Evolutionary conservation across 2,113 vertebrate species (phyloP).

Genomic region (Lucifuga dentata): DNA sequence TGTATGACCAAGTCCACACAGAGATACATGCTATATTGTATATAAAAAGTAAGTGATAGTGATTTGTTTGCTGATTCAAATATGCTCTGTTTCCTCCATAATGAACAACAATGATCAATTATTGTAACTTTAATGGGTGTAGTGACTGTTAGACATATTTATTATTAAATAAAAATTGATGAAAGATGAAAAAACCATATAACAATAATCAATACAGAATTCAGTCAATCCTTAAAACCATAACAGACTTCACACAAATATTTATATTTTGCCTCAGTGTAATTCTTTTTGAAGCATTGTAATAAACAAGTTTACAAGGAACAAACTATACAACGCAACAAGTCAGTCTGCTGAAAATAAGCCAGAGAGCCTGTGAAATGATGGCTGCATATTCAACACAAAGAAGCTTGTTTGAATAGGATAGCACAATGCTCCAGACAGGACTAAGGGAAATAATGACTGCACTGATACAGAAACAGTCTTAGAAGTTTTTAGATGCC

Average conservation of each 20-base stretch:
- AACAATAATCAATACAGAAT: constrained; percentile 70
- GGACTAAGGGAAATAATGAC: constrained; percentile 13
- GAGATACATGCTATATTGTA: too few relatives aligned
- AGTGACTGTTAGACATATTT: constrained; percentile 59
- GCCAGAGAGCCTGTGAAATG: neutral
- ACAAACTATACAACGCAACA: constrained; percentile 50
- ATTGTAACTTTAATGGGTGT: constrained; percentile 9
- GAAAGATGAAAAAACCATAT: constrained; percentile 51
- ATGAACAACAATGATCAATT: too few relatives aligned
- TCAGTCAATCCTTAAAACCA: constrained; percentile 69
- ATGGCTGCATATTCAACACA: constrained; percentile 2
- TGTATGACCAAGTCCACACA: too few relatives aligned
- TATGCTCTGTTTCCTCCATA: too few relatives aligned
- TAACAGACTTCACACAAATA: constrained; percentile 59
- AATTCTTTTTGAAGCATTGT: constrained; percentile 58
- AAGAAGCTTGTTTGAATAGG: constrained; percentile 15
- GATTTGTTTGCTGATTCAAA: too few relatives aligned
- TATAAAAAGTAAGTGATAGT: too few relatives aligned
- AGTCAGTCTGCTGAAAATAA: constrained; percentile 10
- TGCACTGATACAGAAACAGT: constrained; percentile 34
- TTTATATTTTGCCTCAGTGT: constrained; percentile 53
- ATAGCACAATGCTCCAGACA: constrained; percentile 4
- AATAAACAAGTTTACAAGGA: constrained; percentile 51
- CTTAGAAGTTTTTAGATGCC: constrained; percentile 25
- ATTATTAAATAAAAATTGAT: constrained; percentile 66